A percentile compares a stretch with the other conserved stretches of the same genome.
phyloP scores from a whole-genome alignment of 1,140 invertebrate species.

The Choristoneura fumiferana region DNA sequence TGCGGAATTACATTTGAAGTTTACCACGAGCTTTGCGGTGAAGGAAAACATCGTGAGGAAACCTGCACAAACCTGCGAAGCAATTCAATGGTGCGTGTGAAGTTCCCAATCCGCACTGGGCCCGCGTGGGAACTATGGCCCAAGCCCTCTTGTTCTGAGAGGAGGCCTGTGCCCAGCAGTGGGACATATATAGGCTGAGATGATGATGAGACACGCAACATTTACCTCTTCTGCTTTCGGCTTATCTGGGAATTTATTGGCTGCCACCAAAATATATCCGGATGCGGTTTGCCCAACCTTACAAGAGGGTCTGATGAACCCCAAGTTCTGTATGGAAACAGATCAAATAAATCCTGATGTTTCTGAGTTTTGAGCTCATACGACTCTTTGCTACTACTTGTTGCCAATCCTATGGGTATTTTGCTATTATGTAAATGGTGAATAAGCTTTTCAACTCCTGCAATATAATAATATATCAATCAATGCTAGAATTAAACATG shows the following conservation, averaged over 20 bases:
- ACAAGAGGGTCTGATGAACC: slow-evolving; percentile 87
- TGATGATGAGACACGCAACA: not conserved
- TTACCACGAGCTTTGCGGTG: no score
- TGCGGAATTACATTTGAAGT: no score
- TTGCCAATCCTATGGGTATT: slow-evolving; percentile 86
- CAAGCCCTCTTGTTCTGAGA: no score
- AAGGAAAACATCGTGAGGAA: no score
- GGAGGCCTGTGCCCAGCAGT: no score
- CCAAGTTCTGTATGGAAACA: slow-evolving; percentile 83
- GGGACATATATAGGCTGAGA: no score
- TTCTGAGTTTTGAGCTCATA: slow-evolving; percentile 83
- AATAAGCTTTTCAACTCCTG: slow-evolving; percentile 80
- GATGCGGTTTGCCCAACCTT: slow-evolving; percentile 86
- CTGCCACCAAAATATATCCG: slow-evolving; percentile 88
- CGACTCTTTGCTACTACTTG: slow-evolving; percentile 82
- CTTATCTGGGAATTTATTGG: slow-evolving; percentile 82
- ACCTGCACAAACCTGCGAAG: no score
- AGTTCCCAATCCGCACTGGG: no score
- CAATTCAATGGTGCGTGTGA: no score
- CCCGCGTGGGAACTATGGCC: no score
- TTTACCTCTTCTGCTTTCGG: slow-evolving; percentile 78
- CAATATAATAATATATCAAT: slow-evolving; percentile 26
- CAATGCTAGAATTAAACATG: not conserved
- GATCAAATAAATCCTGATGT: slow-evolving; percentile 84
- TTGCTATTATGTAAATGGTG: slow-evolving; percentile 82